Evolutionary conservation across 2,797 vertebrate species (phyloP), one percentile per base, ranked within the genome.

Genomic region (Lindbergichthys nudifrons): DNA sequence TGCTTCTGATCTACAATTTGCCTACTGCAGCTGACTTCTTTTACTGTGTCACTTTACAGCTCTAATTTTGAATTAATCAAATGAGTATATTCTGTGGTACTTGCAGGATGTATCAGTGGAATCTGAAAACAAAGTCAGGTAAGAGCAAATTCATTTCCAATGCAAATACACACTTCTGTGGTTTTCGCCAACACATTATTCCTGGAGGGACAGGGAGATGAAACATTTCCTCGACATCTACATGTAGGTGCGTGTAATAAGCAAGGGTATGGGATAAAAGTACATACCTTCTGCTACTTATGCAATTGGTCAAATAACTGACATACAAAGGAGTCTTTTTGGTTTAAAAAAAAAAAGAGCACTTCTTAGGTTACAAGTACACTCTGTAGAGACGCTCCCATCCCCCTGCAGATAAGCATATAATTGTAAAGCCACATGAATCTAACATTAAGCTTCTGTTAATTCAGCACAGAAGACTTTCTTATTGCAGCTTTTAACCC

Each of bases 51-150:
- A 21, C 13, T 69, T 74, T 77, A 58, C 56, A 68, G 45, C 19
- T 6, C 39, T 15, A 14, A 56, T 14, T 77, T 73, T 82, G 57
- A 73, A 80, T 81, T 15, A 82, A 56, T 59, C 71, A 84, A 83
- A 83, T 82, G 5, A 81, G 32, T 57, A 16, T 4, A 21, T 60
- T 26, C 19, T 13, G 51, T 21, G 12, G 19, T 10, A 52, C 36
- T 23, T 41, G 14, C 48, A 77, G 58, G 72, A 82, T 66, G 39
- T 23, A 5, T 18, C 8, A 8, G 46, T 6, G 15, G 12, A 10
- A 39, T 9, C 0, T 21, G 51, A 23, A 32, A 3, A 23, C 12
- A 51, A 4, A 3, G 6, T 2, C 32, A 8, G 39, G 60, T 39
- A 14, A 11, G 16, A 1, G 13, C 14, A 5, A 62, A 45, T 13